Conservation (phyloP, 2,797 vertebrate species). For the Liasis olivaceus region DNA sequence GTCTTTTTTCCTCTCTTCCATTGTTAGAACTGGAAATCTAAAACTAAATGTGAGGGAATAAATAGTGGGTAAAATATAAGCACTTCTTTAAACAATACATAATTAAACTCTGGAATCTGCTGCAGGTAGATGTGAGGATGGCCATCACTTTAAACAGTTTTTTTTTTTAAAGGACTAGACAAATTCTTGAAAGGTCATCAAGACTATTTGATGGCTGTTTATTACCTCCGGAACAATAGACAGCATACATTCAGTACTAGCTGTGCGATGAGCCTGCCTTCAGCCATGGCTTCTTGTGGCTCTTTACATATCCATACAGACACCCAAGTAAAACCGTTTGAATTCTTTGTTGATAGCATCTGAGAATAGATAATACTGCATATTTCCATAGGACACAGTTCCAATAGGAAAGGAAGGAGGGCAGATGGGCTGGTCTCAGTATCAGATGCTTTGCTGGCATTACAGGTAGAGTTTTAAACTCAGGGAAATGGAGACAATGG, state of each 20-base stretch:
- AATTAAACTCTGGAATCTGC: neutral
- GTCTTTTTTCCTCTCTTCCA: neutral
- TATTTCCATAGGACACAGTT: neutral
- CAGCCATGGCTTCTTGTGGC: neutral
- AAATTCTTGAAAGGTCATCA: neutral
- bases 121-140: neutral
- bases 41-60: neutral
- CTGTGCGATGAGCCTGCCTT: neutral
- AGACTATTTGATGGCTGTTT: neutral
- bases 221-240: neutral
- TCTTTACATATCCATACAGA: neutral
- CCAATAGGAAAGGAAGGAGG: neutral
- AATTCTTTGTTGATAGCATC: neutral
- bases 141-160: neutral
- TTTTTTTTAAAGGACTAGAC: neutral
- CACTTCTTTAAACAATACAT: neutral
- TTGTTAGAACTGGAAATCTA: neutral
- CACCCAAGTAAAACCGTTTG: neutral
- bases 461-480: neutral
- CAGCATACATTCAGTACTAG: accelerated
- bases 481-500: neutral
- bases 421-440: neutral
- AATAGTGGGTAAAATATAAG: neutral
- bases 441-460: neutral
- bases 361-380: no score